Evolutionary conservation across 2,888 invertebrate genomes (phyloP).

Genomic region (Trichogramma dendrolimi): DNA sequence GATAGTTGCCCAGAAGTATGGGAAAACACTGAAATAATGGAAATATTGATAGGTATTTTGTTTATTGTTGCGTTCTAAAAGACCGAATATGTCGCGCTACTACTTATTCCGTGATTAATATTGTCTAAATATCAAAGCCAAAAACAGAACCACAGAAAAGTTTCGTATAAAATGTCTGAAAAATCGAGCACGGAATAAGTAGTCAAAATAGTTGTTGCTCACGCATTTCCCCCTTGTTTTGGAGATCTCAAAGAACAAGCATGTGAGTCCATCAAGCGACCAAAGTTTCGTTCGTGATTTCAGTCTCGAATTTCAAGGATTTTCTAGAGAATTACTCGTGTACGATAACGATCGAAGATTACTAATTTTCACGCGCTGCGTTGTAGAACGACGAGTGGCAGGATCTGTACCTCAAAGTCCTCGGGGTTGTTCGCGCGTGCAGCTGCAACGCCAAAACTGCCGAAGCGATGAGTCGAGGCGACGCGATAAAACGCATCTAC

Average conservation of each 20-base stretch:
- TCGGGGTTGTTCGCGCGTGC: conserved; percentile 33
- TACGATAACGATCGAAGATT: too few species aligned
- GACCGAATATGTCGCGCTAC: too few species aligned
- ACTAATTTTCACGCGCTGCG: not conserved
- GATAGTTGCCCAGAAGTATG: too few species aligned
- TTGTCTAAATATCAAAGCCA: too few species aligned
- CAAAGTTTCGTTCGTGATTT: not conserved
- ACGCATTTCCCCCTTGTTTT: not conserved
- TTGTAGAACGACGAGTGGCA: conserved; percentile 36
- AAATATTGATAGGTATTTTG: too few species aligned
- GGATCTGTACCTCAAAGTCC: conserved; percentile 36
- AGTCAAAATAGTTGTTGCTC: too few species aligned
- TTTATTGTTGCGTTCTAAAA: too few species aligned
- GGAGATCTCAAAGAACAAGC: not conserved
- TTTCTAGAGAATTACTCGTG: not conserved
- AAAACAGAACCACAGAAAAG: too few species aligned
- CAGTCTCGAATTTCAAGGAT: not conserved
- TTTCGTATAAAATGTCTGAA: too few species aligned
- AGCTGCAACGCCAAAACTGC: conserved; percentile 36
- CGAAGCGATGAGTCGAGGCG: conserved; percentile 33
- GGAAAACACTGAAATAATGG: too few species aligned
- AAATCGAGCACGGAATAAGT: too few species aligned
- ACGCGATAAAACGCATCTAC: conserved; percentile 36
- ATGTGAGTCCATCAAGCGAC: not conserved
- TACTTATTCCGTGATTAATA: too few species aligned